A percentile compares a stretch with the other conserved stretches of the same genome.
phyloP scores from a whole-genome alignment of 1,140 invertebrate genomes.

The Diorhabda elongata region DNA sequence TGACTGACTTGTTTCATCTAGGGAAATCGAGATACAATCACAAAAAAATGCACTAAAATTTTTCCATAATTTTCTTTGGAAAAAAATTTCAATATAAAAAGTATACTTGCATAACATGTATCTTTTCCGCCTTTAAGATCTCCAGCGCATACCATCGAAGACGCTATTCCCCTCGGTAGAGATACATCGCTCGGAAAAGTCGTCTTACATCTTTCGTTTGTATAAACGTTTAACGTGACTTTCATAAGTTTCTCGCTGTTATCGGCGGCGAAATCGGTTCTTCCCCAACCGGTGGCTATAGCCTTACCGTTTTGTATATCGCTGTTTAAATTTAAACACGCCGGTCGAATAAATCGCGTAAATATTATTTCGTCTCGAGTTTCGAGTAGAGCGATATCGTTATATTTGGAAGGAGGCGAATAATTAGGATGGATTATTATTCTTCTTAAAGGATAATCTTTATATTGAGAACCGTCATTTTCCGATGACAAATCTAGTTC shows the following conservation, averaged over 20 bases:
- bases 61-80: no score
- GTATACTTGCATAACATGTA: conserved; percentile 63
- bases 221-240: conserved; percentile 58
- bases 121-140: conserved; percentile 65
- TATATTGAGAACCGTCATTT: conserved; percentile 47
- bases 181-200: conserved; percentile 47
- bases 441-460: conserved; percentile 47
- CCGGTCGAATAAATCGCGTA: conserved; percentile 52
- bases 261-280: conserved; percentile 41
- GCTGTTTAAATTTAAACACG: conserved; percentile 46
- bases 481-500: conserved; percentile 50
- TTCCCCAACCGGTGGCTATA: conserved; percentile 43
- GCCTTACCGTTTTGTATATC: conserved; percentile 23
- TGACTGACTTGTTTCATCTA: no score
- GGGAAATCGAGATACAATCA: no score
- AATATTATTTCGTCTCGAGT: conserved; percentile 48
- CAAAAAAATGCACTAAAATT: no score
- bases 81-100: background rate
- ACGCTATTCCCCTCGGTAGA: conserved; percentile 52
- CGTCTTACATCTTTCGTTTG: conserved; percentile 53
- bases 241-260: conserved; percentile 63
- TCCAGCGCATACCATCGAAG: conserved; percentile 69
- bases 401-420: conserved; percentile 46
- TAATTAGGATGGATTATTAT: conserved; percentile 53
- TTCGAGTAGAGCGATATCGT: conserved; percentile 57